Base-by-base conservation (phyloP, 2,888 invertebrate genomes). In the Bruchidius siliquastri region DNA sequence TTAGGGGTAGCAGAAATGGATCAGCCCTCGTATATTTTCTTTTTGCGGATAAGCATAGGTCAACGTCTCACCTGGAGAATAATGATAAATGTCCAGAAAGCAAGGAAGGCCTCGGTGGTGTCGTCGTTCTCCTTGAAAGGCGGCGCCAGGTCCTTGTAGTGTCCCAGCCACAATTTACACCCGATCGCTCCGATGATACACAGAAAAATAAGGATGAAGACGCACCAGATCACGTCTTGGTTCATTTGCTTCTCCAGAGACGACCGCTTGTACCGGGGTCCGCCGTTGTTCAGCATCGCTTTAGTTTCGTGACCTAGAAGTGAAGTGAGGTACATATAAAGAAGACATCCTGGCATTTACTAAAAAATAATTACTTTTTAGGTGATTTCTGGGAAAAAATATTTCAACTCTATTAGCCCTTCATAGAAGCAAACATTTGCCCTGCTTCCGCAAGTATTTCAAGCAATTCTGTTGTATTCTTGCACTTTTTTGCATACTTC, bases 211-310 rank as follows among this genome's bases (percentile, higher is more conserved):
- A 98, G 89, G 81, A 98, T 94, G 79, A 97, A 90, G 80, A 98
- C 96, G 89, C 98, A 98, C 96, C 97, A 98, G 83, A 98, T 92
- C 75, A 98, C 95, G 87, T 98, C 97, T 80, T 94, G 92, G 88
- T 99, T 99, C 94, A 99, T 97, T 86, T 94, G 93, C 78, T 93
- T 91, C 87, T 99, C 98, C 81, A 99, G 88, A 77, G 93, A 92
- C 73, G 97, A 97, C 81, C 97, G 91, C 88, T 97, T 98, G 87
- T 94, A 96, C 79, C 97, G 91, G 75, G 97, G 97, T 69, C 97
- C 96, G 79, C 96, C 96, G 87, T 98, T 98, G 87, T 98, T 99
- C 77, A 98, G 90, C 96, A 98, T 96, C 21, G 98, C 96, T 88
- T 99, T 99, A 20, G 98, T 98, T 88, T 99, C 98, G 86, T 96